phyloP scores from a whole-genome alignment of 2,113 vertebrate species.

The Chloroceryle aenea region DNA sequence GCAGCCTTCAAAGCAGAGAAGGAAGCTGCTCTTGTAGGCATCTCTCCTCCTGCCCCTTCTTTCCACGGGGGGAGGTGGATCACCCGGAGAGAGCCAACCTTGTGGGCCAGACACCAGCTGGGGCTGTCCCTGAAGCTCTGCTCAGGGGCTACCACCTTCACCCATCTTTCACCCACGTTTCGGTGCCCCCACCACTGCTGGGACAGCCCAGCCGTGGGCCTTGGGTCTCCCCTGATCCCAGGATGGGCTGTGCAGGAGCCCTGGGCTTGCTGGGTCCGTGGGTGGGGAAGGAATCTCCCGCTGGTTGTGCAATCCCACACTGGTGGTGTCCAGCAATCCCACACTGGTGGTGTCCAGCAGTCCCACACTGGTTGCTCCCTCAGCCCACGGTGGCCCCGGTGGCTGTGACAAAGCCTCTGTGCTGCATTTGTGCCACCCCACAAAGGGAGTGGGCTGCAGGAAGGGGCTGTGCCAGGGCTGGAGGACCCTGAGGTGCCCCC shows the following conservation, averaged over 20 bases:
- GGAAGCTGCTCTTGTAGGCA: constrained; percentile 70
- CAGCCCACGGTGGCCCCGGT: rapidly evolving
- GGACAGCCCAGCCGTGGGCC: rapidly evolving
- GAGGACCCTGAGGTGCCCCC: not conserved
- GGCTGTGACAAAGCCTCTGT: not conserved
- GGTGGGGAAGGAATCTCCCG: not conserved
- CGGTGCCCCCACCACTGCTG: rapidly evolving
- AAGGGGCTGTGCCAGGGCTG: not conserved
- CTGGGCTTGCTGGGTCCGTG: rapidly evolving
- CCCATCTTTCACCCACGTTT: rapidly evolving
- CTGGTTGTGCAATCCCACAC: not conserved
- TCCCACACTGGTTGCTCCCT: not conserved
- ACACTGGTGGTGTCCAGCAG: rapidly evolving
- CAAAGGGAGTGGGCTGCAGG: not conserved
- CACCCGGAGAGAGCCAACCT: not conserved
- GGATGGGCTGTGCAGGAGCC: not conserved
- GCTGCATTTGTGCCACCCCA: not conserved
- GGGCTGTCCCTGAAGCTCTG: not conserved
- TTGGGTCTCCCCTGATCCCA: not conserved
- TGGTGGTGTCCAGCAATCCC: not conserved
- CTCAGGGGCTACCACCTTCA: not conserved
- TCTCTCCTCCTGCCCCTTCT: no score
- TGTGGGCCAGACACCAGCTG: not conserved
- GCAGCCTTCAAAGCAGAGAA: constrained; percentile 69
- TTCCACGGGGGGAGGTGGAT: not conserved